Base-by-base conservation (phyloP, 2,888 invertebrate species). In the Mechanitis messenoides region DNA sequence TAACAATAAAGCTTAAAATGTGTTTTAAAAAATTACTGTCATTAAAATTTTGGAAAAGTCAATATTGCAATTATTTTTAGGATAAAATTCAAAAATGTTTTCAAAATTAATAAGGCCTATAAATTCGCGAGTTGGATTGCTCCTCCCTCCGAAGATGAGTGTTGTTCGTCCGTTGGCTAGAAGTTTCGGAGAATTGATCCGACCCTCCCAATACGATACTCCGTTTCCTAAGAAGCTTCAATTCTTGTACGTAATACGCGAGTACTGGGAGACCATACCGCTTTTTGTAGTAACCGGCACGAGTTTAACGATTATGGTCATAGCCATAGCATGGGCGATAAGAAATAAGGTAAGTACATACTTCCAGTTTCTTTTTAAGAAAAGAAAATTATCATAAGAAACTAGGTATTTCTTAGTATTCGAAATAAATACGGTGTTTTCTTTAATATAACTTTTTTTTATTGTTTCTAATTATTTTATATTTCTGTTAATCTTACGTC, bases 251-350 rank as follows among this genome's bases (percentile, higher is more conserved):
- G 78, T 72, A 0, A 20, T 84, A 33, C 72, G 47, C 7, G 73
- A 68, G 2, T 78, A 85, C 67, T 88, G 85, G 85, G 89, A 89
- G 69, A 78, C 72, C 0, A 80, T 83, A 28, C 89, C 89, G 0
- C 64, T 89, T 42, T 74, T 87, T 53, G 0, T 78, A 0, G 59
- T 68, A 1, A 83, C 82, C 0, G 61, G 57, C 7, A 33, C 76
- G 3, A 67, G 77, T 0, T 5, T 85, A 0, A 0, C 35, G 0
- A 0, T 84, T 0, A 3, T 79, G 67, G 45, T 74, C 2, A 11
- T 53, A 0, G 56, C 78, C 2, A 74, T 83, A n/a, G 47, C 71
- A 1, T 85, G 76, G 78, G 72, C 80, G 1, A 67, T 66, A 60
- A 74, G 63, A 38, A 75, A 84, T 67, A 88, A 86, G 80, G 87